Conservation (phyloP, 2,888 invertebrate species). For the Drosophila algonquin region DNA sequence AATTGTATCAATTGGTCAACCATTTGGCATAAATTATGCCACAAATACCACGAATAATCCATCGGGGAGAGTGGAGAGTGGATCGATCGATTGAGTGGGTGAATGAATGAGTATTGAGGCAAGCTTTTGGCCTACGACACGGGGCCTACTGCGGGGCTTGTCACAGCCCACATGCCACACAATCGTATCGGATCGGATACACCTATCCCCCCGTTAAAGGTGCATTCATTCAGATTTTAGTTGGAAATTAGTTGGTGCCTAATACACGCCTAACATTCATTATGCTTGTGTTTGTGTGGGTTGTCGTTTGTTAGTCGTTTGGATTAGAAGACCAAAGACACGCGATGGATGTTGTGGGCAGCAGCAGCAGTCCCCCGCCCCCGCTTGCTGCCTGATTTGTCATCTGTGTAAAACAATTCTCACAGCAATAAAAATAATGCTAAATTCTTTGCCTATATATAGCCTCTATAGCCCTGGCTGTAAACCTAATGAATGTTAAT, state of each 20-base stretch:
- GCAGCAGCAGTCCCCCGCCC: constrained; percentile 16
- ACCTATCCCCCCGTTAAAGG: neutral
- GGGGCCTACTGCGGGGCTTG: constrained; percentile 23
- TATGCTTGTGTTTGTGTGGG: constrained; percentile 36
- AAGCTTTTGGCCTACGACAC: constrained; percentile 26
- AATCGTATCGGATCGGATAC: neutral
- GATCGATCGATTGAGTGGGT: constrained; percentile 4
- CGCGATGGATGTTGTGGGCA: constrained; percentile 19
- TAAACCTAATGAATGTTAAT: constrained; percentile 34
- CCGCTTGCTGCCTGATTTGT: constrained; percentile 2
- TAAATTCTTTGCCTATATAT: constrained; percentile 36
- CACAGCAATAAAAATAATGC: constrained; percentile 61
- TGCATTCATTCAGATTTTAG: constrained; percentile 24
- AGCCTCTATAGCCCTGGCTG: neutral
- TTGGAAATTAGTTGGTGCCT: constrained; percentile 29
- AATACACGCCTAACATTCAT: constrained; percentile 8
- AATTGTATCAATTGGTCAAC: constrained; percentile 70
- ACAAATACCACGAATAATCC: neutral
- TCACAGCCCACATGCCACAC: constrained; percentile 5
- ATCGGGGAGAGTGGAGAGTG: neutral
- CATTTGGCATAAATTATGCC: constrained; percentile 47
- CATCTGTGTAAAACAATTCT: constrained; percentile 54
- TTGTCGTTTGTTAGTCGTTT: constrained; percentile 21
- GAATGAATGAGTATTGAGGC: constrained; percentile 26
- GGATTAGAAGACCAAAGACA: neutral